Evolutionary conservation across 1,140 invertebrate genomes (phyloP), one percentile per base, ranked within the genome.

Genomic region (Bathynomus jamesi): DNA sequence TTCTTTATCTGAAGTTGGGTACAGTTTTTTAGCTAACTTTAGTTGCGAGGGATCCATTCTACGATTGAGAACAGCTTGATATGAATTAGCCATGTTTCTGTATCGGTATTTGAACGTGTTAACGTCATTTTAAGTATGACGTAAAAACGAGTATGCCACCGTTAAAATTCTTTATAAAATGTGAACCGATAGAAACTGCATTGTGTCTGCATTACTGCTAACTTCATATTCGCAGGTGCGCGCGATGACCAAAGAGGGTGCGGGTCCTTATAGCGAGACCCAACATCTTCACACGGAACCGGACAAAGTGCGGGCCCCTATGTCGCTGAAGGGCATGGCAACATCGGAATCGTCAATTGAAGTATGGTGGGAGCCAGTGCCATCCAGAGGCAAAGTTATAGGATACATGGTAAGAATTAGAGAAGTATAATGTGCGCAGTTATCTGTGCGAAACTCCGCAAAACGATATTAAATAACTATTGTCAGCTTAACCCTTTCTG

Each of bases 351-450:
- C 91, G 8, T 92, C 91, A 61, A 91, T 96, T 0, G 92, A 96
- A 83, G 85, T 98, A 1, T 96, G 94, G 90, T 96, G 96, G 96
- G 93, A 98, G 80, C 87, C 91, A 0, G 92, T 95, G n/a, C 91
- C 92, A 17, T 90, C 89, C 32, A 85, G 91, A 62, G 88, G 89
- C 73, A 89, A 94, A 80, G 88, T 96, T 61, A 85, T 91, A 27
- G 94, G 95, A n/a, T 98, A 97, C 79, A 82, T 84, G 76, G 83
- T 87, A 67, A 62, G 69, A 66, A 25, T 21, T 53, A 53, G 2
- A 53, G 3, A 30, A n/a, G n/a, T n/a, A n/a, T n/a, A n/a, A n/a
- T n/a, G n/a, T 65, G 25, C 10, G n/a, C 17, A 65, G 5, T 67
- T 69, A 24, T 65, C 7, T 28, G 4, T 68, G 4, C 21, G 21